A percentile compares a stretch with the other conserved stretches of the same genome.
Conservation (phyloP, 2,888 invertebrate species). For the Cyaniris semiargus region DNA sequence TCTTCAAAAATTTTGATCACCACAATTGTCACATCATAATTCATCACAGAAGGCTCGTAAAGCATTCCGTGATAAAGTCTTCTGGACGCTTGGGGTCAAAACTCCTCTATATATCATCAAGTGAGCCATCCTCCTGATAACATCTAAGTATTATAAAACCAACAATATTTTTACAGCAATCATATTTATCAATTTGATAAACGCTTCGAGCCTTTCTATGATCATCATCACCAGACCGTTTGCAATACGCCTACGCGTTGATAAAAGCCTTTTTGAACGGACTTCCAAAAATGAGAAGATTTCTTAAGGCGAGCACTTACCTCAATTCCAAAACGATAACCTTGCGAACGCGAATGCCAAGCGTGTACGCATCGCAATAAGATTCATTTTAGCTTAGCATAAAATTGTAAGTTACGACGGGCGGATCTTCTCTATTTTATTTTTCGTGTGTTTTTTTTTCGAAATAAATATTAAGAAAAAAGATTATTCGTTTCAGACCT, state of each 20-base stretch:
- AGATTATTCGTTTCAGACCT: too few species aligned
- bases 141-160: conserved; percentile 40
- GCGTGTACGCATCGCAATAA: too few species aligned
- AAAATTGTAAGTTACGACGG: too few species aligned
- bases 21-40: conserved; percentile 13
- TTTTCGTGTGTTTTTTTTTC: too few species aligned
- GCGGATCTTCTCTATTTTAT: too few species aligned
- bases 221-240: not conserved
- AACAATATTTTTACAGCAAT: conserved; percentile 44
- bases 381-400: too few species aligned
- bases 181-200: conserved; percentile 50
- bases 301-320: too few species aligned
- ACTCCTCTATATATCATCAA: conserved; percentile 33
- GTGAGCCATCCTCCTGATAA: conserved; percentile 36
- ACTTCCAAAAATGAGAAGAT: too few species aligned
- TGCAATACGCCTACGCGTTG: not conserved
- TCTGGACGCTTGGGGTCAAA: conserved; percentile 19
- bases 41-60: conserved; percentile 8
- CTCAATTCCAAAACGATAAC: too few species aligned
- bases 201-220: conserved; percentile 47
- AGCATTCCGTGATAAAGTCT: conserved; percentile 24
- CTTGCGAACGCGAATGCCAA: too few species aligned
- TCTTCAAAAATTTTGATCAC: not conserved
- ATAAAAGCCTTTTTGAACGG: not conserved
- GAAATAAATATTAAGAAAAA: too few species aligned